phyloP scores from a whole-genome alignment of 2,113 vertebrate species.

The Alligator sinensis region DNA sequence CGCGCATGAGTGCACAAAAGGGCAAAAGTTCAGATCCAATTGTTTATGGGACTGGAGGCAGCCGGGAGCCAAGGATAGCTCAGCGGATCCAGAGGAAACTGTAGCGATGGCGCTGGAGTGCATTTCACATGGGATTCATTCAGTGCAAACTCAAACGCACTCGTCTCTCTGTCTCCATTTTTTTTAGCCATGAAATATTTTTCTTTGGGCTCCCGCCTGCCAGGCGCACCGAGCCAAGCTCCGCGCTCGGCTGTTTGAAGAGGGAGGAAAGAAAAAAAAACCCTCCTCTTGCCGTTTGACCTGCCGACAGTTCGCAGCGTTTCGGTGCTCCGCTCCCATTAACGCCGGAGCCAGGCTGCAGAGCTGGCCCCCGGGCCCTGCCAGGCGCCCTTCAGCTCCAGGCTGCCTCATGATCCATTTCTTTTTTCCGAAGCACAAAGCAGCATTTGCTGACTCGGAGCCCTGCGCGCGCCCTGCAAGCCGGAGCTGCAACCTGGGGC shows the following conservation, averaged over 20 bases:
- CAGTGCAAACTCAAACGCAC: not conserved
- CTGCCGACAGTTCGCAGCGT: not conserved
- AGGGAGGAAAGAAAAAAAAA: not conserved
- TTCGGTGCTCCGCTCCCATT: conserved; percentile 1
- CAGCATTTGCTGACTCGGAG: not conserved
- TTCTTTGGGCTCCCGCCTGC: conserved; percentile 61
- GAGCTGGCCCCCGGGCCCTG: not conserved
- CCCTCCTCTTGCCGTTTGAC: conserved; percentile 26
- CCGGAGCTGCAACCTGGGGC: not conserved
- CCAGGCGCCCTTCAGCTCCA: conserved; percentile 5
- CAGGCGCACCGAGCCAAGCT: conserved; percentile 50
- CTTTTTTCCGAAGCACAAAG: not conserved
- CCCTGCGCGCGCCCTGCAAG: not conserved
- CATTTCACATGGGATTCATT: conserved; percentile 72
- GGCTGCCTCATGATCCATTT: conserved; percentile 4
- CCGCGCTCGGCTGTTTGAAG: conserved; percentile 41
- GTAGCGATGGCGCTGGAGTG: conserved; percentile 45
- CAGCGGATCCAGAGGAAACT: conserved; percentile 67
- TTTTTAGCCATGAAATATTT: conserved; percentile 70
- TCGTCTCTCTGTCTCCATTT: conserved; percentile 75
- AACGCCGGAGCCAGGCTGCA: not conserved
- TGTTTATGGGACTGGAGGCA: conserved; percentile 59
- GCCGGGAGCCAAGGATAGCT: conserved; percentile 67
- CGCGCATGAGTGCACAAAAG: conserved; percentile 10
- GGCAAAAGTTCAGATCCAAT: conserved; percentile 70